Evolutionary conservation across 2,113 vertebrate genomes (phyloP).

Genomic region (Melierax canorus): DNA sequence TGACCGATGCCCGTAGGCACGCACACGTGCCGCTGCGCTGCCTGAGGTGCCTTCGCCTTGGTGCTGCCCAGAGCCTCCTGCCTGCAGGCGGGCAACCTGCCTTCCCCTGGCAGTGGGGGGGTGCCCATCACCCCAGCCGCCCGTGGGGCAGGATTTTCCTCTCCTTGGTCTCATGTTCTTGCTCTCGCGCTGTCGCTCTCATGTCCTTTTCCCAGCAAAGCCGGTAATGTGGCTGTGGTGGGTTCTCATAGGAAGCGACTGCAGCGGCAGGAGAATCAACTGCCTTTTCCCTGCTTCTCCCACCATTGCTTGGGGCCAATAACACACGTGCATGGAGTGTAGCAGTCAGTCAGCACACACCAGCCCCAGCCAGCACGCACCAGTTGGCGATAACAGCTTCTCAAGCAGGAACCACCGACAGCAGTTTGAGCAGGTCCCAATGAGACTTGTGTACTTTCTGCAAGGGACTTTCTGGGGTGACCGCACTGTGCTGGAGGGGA

Average conservation of each 20-base stretch:
- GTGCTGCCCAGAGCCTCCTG: neutral
- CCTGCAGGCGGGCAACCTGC: neutral
- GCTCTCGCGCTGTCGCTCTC: fast-evolving
- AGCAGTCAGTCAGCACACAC: neutral
- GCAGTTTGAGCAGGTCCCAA: neutral
- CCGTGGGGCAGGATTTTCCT: fast-evolving
- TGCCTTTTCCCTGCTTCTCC: neutral
- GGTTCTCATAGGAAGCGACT: neutral
- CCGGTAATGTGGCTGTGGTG: fast-evolving
- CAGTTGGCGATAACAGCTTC: fast-evolving
- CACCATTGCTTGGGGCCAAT: fast-evolving
- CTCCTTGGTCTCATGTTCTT: neutral
- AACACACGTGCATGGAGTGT: fast-evolving
- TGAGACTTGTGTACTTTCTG: neutral
- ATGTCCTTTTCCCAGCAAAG: neutral
- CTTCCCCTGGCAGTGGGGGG: neutral
- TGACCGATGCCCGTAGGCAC: fast-evolving
- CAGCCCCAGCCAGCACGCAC: fast-evolving
- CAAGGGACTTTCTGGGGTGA: neutral
- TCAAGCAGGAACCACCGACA: neutral
- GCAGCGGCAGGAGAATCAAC: neutral
- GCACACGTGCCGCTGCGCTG: fast-evolving
- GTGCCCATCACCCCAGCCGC: neutral
- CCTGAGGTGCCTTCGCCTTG: neutral
- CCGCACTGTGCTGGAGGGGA: neutral